Evolutionary conservation across 2,888 invertebrate species (phyloP).

Genomic region (Teleogryllus oceanicus): DNA sequence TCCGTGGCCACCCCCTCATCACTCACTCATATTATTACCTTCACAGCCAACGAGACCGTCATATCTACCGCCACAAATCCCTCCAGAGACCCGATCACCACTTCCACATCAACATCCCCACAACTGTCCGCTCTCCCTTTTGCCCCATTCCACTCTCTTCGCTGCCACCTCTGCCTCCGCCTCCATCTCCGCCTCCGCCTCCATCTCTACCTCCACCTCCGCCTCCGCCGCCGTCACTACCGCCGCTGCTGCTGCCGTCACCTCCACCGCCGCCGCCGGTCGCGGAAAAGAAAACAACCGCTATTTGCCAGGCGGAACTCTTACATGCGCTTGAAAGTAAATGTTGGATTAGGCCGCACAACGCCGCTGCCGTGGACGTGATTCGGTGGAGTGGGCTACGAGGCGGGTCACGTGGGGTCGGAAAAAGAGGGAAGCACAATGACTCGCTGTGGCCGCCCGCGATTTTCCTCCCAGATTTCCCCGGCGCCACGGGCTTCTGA

Average conservation of each 20-base stretch:
- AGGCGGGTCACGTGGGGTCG: not conserved
- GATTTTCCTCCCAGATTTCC: no score
- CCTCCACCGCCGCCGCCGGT: not conserved
- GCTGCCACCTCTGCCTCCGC: no score
- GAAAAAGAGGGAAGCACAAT: not conserved
- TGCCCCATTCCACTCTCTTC: no score
- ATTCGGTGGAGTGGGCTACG: not conserved
- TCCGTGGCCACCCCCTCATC: no score
- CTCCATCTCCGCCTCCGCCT: not conserved
- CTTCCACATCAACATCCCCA: no score
- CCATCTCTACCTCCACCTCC: not conserved
- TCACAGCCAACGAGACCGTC: no score
- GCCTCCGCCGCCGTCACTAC: no score
- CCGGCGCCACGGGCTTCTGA: no score
- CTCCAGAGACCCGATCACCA: no score
- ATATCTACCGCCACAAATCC: no score
- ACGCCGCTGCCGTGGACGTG: not conserved
- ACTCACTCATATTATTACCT: no score
- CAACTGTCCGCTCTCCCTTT: no score
- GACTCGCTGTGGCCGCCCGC: not conserved
- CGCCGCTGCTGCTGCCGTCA: not conserved
- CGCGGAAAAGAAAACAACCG: constrained; percentile 4
- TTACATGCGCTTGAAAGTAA: not conserved
- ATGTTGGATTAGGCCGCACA: not conserved
- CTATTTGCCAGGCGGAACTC: not conserved